These are phyloP conservation scores for Eira barbara DNA, from an alignment of 2,113 vertebrate genomes.

Conservation along the genomic window DNA sequence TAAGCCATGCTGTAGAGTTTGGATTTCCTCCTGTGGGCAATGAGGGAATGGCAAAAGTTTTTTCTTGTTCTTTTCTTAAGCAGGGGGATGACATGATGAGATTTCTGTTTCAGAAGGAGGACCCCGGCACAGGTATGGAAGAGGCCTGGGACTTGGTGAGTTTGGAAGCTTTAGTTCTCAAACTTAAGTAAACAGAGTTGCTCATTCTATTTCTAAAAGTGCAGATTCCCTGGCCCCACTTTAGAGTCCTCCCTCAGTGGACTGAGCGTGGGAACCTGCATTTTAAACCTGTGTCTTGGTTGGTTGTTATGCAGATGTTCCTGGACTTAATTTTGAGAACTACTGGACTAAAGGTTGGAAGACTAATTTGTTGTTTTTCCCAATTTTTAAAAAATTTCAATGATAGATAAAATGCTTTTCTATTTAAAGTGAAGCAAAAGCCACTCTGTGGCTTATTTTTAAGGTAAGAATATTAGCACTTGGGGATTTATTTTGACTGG, in stretches of 20 bases:
- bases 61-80: neutral
- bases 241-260: neutral
- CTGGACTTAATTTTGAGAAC: neutral
- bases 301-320: neutral
- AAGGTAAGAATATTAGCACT: neutral
- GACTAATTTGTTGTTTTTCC: neutral
- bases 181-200: neutral
- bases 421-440: constrained; percentile 34
- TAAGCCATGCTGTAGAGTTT: neutral
- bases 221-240: neutral
- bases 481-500: neutral
- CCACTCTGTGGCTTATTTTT: neutral
- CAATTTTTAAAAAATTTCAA: neutral
- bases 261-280: neutral
- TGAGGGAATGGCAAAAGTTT: neutral
- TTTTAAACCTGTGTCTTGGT: neutral
- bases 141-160: neutral
- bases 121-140: neutral
- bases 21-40: neutral
- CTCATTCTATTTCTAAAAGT: neutral
- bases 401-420: neutral
- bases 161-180: neutral
- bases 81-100: neutral
- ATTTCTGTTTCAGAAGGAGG: neutral
- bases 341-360: neutral